A percentile compares a stretch with the other conserved stretches of the same genome.
phyloP scores from a whole-genome alignment of 2,113 vertebrate species.

The Solea senegalensis region DNA sequence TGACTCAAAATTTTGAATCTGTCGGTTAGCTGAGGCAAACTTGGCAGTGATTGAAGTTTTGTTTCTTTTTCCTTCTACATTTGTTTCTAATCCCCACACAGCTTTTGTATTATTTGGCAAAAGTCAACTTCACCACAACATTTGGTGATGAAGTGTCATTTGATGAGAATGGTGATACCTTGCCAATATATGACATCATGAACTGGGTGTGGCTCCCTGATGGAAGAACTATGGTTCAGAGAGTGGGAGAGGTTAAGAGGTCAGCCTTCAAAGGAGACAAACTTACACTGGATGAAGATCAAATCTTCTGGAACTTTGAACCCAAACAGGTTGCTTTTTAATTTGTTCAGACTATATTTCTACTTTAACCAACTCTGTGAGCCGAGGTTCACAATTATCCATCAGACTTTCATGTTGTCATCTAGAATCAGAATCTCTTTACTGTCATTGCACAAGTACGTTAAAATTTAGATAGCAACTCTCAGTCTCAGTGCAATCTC shows the following conservation, averaged over 20 bases:
- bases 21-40: neutral
- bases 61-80: neutral
- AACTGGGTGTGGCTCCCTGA: neutral
- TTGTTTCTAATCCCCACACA: neutral
- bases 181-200: neutral
- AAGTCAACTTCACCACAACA: neutral
- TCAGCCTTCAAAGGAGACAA: neutral
- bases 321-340: neutral
- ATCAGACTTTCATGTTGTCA: too few species aligned
- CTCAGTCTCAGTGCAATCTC: too few species aligned
- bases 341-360: too few species aligned
- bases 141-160: neutral
- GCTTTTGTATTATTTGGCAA: neutral
- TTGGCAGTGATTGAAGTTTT: neutral
- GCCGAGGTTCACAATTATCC: too few species aligned
- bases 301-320: neutral
- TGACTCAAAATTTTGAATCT: too few species aligned
- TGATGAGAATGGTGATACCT: neutral
- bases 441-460: too few species aligned
- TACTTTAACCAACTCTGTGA: too few species aligned
- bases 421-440: too few species aligned
- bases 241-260: neutral
- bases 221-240: neutral
- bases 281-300: neutral
- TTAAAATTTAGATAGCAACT: too few species aligned